Percentiles rank a stretch among this genome's conserved stretches.
phyloP scores from a whole-genome alignment of 35 echinoderm and acorn worm genomes.

The Strongylocentrotus purpuratus region DNA sequence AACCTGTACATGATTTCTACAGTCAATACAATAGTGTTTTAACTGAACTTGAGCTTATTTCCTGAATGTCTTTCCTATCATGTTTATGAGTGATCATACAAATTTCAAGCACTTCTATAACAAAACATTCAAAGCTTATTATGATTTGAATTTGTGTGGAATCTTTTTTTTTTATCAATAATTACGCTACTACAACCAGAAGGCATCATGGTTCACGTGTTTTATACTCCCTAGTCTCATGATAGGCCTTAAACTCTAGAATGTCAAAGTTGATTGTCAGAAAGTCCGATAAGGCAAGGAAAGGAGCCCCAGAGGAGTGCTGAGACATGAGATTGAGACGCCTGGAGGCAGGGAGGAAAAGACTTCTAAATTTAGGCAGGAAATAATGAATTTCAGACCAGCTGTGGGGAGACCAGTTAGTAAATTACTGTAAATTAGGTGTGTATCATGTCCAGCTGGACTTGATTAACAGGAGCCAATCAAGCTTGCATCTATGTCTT shows the following conservation, averaged over 20 bases:
- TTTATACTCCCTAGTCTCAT: not conserved
- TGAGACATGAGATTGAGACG: slow-evolving; percentile 1
- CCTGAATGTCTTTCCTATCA: not conserved
- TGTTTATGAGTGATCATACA: no score
- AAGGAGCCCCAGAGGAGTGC: not conserved
- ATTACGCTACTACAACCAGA: not conserved
- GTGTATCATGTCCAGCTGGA: not conserved
- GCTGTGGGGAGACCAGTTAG: not conserved
- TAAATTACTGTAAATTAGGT: not conserved
- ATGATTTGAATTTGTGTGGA: not conserved
- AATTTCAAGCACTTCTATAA: no score
- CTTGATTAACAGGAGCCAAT: not conserved
- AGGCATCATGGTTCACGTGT: not conserved
- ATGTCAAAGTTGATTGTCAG: slow-evolving; percentile 2
- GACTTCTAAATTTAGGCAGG: not conserved
- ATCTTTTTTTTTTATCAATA: not conserved
- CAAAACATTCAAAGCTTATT: no score
- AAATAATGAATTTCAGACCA: slow-evolving; percentile 13
- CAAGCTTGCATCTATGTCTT: not conserved
- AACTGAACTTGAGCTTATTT: not conserved
- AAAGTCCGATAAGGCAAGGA: not conserved
- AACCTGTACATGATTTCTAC: not conserved
- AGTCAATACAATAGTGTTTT: not conserved
- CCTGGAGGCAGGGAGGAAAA: not conserved
- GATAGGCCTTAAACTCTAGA: slow-evolving; percentile 2